A percentile compares a stretch with the other conserved stretches of the same genome.
Conservation (phyloP, 2,113 vertebrate species). For the Cyanoliseus patagonus region DNA sequence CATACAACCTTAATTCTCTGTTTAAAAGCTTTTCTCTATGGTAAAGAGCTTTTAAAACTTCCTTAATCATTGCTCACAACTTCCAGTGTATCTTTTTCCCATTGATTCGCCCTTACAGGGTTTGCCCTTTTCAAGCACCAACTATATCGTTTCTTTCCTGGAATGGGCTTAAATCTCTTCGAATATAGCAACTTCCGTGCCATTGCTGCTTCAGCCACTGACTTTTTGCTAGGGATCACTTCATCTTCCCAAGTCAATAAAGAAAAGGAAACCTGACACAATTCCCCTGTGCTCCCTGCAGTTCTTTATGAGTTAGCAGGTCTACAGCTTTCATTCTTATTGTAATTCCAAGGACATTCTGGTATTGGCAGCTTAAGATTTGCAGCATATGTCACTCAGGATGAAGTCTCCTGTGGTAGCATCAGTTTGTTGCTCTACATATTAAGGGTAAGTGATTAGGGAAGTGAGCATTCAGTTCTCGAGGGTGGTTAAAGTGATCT, state of each 20-base stretch:
- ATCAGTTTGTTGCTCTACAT: background rate
- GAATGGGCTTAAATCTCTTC: background rate
- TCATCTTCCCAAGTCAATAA: background rate
- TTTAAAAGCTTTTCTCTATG: background rate
- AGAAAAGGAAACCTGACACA: background rate
- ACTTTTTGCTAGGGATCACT: background rate
- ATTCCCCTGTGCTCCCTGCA: background rate
- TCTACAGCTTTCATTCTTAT: background rate
- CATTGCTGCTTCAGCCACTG: background rate
- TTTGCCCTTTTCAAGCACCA: background rate
- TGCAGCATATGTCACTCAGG: background rate
- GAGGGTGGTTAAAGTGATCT: background rate
- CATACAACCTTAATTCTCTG: background rate
- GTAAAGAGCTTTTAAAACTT: background rate
- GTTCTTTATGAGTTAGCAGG: background rate
- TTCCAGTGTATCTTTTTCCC: background rate
- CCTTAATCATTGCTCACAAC: background rate
- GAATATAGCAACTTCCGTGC: background rate
- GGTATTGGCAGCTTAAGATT: background rate
- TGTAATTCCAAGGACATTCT: background rate
- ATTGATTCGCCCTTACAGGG: background rate
- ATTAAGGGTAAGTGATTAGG: background rate
- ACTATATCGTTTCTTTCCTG: background rate
- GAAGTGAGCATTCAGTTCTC: background rate
- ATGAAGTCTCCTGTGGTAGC: background rate